Conservation (phyloP, 2,797 vertebrate genomes). For the Spheniscus humboldti region DNA sequence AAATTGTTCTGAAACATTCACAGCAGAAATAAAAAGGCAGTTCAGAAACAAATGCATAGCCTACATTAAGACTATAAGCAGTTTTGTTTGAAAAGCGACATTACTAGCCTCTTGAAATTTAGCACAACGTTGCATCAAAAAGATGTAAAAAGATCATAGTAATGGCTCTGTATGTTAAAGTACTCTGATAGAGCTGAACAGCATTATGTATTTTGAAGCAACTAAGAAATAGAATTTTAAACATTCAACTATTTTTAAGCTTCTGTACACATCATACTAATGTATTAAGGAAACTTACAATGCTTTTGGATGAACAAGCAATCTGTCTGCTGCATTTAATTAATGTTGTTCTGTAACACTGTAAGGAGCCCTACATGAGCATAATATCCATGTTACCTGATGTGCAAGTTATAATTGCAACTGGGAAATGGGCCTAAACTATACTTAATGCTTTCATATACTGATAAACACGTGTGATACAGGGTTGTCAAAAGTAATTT, state of each 20-base stretch:
- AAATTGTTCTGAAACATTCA: not conserved
- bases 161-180: not conserved
- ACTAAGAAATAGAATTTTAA: not conserved
- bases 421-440: not conserved
- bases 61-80: not conserved
- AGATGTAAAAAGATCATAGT: not conserved
- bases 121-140: not conserved
- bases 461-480: accelerated
- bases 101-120: not conserved
- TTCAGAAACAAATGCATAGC: not conserved
- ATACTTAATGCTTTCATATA: not conserved
- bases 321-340: not conserved
- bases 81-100: not conserved
- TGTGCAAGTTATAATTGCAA: not conserved
- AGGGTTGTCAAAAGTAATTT: not conserved
- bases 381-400: not conserved
- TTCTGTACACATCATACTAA: not conserved
- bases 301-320: not conserved
- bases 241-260: not conserved
- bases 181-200: not conserved
- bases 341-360: not conserved
- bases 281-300: not conserved
- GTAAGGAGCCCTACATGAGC: not conserved
- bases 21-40: not conserved
- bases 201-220: not conserved